Evolutionary conservation across 2,888 invertebrate genomes (phyloP), one percentile per base, ranked within the genome.

Genomic region (Heliconius hortense): DNA sequence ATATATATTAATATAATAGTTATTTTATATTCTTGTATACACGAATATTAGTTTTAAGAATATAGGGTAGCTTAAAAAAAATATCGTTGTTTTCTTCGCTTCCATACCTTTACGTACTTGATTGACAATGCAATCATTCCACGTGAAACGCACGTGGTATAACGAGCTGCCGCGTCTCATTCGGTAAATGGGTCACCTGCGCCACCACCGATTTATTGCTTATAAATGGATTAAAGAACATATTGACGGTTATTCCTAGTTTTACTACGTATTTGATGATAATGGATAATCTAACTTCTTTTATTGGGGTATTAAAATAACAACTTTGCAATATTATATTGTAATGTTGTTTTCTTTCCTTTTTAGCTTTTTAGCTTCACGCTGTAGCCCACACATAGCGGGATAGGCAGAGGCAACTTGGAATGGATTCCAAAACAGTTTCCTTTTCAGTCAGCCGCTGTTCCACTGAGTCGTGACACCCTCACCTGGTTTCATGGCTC

Each of bases 131-230:
- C 39, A 74, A 70, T 62, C 62, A 24, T 60, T 63, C 75, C 28
- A 64, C 39, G n/a, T 56, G 35, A 24, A 18, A 64, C 71, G 75
- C 70, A 70, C 66, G 75, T 67, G 74, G 53, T 24, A 48, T 31
- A 39, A 43, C 63, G 63, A 26, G 66, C 59, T n/a, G 63, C 70
- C 56, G 60, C 26, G 56, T 53, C 70, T 70, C 70, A 56, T 74
- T 64, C 66, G 48, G 64, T 59, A 75, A 72, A 75, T 75, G 48
- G 75, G 75, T 75, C 75, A 72, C 71, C 71, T 66, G 43, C 63
- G 74, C 70, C 72, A 31, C 39, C 56, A 67, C 75, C 75, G 72
- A 75, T 75, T 75, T 75, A 75, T 75, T 75, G 75, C 39, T 72
- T 60, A 72, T 75, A 75, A 67, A 75, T 72, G 66, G 71, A 75